These are phyloP conservation scores for Asobara japonica DNA, from an alignment of 1,140 invertebrate genomes.

Conservation along the genomic window DNA sequence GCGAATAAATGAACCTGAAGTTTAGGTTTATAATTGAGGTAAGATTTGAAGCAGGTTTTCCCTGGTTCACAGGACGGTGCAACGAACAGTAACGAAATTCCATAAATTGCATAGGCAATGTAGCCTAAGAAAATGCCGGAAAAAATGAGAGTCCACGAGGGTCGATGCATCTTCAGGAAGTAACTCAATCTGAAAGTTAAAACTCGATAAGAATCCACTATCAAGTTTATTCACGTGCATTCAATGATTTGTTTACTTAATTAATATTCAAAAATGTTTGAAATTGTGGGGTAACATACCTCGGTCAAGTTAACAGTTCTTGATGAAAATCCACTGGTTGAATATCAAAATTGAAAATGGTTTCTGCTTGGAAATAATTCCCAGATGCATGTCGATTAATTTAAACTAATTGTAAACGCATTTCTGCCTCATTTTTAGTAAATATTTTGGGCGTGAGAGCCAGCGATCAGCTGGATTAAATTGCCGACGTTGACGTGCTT, in stretches of 20 bases:
- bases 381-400: neutral
- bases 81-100: constrained; percentile 76
- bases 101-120: constrained; percentile 78
- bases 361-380: neutral
- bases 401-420: neutral
- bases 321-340: neutral
- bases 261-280: neutral
- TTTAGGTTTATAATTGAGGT: constrained; percentile 68
- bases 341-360: neutral
- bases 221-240: neutral
- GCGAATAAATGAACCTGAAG: constrained; percentile 71
- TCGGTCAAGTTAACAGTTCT: neutral
- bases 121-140: constrained; percentile 75
- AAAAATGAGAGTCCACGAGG: constrained; percentile 69
- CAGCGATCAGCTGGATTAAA: neutral
- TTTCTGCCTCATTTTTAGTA: neutral
- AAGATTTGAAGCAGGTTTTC: constrained; percentile 71
- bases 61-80: constrained; percentile 73
- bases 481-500: constrained; percentile 9
- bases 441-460: neutral
- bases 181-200: constrained; percentile 34
- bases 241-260: constrained; percentile 13
- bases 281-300: neutral
- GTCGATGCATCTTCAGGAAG: constrained; percentile 50
- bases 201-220: neutral